These are phyloP conservation scores for Semnopithecus entellus DNA, from an alignment of 2,113 vertebrate genomes.

Conservation along the genomic window DNA sequence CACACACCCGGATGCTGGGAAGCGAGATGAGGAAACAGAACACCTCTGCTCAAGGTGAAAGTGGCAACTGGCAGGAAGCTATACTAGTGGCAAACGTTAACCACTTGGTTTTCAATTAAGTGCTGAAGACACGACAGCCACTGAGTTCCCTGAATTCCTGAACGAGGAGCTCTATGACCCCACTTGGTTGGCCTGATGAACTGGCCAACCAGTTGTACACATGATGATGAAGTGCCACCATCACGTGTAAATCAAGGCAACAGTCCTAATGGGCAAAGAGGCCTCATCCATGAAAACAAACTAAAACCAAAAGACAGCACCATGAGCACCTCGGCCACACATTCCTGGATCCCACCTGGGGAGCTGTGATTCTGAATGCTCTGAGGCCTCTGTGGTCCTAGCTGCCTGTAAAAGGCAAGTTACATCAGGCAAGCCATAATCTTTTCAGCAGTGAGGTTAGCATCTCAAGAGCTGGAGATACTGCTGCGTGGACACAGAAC, in stretches of 20 bases:
- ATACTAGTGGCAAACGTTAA: neutral
- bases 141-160: neutral
- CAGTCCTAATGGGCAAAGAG: neutral
- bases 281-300: neutral
- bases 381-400: neutral
- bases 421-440: rapidly evolving
- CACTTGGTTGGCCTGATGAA: no score
- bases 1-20: rapidly evolving
- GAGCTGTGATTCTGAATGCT: neutral
- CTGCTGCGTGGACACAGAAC: neutral
- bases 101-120: neutral
- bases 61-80: neutral
- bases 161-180: rapidly evolving
- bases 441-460: neutral
- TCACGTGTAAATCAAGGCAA: neutral
- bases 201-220: neutral
- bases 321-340: neutral
- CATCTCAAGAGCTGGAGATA: neutral
- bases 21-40: neutral
- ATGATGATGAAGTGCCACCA: neutral
- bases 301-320: neutral
- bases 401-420: rapidly evolving
- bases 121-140: neutral
- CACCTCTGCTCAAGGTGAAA: neutral
- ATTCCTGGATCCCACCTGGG: neutral